These are phyloP conservation scores for Parauchenoglanis ngamensis DNA, from an alignment of 2,797 vertebrate species.

Conservation along the genomic window DNA sequence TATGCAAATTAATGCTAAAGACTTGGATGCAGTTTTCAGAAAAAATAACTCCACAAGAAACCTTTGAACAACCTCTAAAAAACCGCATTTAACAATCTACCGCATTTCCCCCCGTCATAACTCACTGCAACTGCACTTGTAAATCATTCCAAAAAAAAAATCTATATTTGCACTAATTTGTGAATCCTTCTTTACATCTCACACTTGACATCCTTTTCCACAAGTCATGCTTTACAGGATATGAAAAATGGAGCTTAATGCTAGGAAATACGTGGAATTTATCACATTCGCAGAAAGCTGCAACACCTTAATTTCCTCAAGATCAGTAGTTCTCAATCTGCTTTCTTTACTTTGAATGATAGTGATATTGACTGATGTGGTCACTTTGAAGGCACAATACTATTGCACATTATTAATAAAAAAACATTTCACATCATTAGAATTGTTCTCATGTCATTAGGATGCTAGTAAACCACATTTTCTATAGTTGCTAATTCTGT, in stretches of 20 bases:
- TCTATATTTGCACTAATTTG: neutral
- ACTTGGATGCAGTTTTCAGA: too few species aligned
- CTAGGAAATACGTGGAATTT: neutral
- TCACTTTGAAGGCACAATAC: too few species aligned
- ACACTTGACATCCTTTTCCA: too few species aligned
- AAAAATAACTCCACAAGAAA: too few species aligned
- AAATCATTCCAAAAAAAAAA: too few species aligned
- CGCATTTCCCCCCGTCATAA: neutral
- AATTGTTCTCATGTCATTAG: neutral
- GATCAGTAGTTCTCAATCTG: too few species aligned
- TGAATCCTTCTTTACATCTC: neutral
- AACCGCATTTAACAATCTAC: neutral
- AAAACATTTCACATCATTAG: neutral
- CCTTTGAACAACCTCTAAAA: too few species aligned
- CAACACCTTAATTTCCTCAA: neutral
- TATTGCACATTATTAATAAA: too few species aligned
- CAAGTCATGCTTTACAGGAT: neutral
- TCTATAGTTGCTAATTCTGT: too few species aligned
- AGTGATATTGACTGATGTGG: neutral
- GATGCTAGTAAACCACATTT: too few species aligned
- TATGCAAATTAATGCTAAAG: too few species aligned
- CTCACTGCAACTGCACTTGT: neutral
- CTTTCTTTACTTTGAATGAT: neutral
- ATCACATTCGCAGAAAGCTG: neutral
- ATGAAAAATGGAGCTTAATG: neutral